Conservation (phyloP, 2,888 invertebrate genomes). For the Orthosia cruda region DNA sequence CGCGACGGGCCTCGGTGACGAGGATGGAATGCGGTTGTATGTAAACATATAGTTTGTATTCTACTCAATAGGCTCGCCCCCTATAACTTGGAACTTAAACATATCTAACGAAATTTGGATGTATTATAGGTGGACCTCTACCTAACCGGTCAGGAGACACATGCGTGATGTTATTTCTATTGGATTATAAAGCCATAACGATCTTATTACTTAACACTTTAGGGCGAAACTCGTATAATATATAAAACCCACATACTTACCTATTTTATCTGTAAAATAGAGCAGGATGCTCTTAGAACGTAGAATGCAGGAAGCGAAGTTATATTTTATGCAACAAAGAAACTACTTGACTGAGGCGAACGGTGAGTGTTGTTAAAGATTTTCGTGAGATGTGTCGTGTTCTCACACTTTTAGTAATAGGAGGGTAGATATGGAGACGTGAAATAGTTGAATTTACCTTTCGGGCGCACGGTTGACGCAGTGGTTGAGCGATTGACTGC, state of each 20-base stretch:
- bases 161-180: no score
- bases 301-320: slow-evolving; percentile 56
- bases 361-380: slow-evolving; percentile 26
- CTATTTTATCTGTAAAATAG: slow-evolving; percentile 56
- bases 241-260: slow-evolving; percentile 50
- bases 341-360: slow-evolving; percentile 28
- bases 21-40: no score
- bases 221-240: slow-evolving; percentile 47
- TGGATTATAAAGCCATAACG: slow-evolving; percentile 23
- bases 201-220: slow-evolving; percentile 30
- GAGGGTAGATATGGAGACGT: not conserved
- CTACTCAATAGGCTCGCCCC: no score
- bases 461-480: no score
- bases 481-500: no score
- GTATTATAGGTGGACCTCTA: no score
- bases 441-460: not conserved
- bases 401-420: slow-evolving; percentile 19
- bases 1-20: no score
- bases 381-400: slow-evolving; percentile 18
- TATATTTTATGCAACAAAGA: slow-evolving; percentile 65
- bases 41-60: no score
- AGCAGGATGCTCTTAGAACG: slow-evolving; percentile 44
- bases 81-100: no score
- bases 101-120: no score
- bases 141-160: no score